Base-by-base conservation (phyloP, 1,140 invertebrate species). In the Eumaeus atala region DNA sequence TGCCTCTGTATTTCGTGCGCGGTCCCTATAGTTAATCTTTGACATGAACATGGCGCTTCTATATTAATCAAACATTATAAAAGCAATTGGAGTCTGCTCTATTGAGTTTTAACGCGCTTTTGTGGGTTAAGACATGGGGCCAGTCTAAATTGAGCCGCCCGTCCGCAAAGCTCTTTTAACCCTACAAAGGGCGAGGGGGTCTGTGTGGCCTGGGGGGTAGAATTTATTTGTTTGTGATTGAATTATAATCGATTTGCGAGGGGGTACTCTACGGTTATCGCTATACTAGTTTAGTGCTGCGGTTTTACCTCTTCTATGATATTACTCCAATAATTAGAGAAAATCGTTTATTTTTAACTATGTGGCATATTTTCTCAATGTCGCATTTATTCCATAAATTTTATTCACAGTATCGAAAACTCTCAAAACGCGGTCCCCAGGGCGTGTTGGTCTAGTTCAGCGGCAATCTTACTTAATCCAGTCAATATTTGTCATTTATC, bases 31-130 rank as follows among this genome's bases (percentile, higher is more conserved):
- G 34, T 33, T 50, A 51, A 9, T 50, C 12, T 37, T 12, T 35
- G 50, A 42, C 47, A 21, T 44, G 28, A 61, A 52, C 9, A 40
- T 51, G 48, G 7, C 58, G 48, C 40, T 48, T 59, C 56, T 65
- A 50, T 33, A 57, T 47, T 59, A 54, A 37, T 61, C 56, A 52
- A 58, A 61, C 56, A 58, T 59, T 54, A 62, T 64, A 69, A 64
- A 67, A 68, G 60, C 62, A 70, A 63, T 70, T 71, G 61, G 67
- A 65, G 54, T 66, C 68, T 56, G 62, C 64, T 72, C 72, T 83
- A 83, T 79, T 77, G 75, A 79, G 75, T 72, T 83, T 80, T 83
- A 83, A 80, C 70, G 74, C 74, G 67, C 69, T 72, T 77, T 80
- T 77, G 79, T 78, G 77, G 79, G 79, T 74, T 78, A 73, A 74